phyloP scores from a whole-genome alignment of 2,113 vertebrate species.

The Corythoichthys haematopterus region DNA sequence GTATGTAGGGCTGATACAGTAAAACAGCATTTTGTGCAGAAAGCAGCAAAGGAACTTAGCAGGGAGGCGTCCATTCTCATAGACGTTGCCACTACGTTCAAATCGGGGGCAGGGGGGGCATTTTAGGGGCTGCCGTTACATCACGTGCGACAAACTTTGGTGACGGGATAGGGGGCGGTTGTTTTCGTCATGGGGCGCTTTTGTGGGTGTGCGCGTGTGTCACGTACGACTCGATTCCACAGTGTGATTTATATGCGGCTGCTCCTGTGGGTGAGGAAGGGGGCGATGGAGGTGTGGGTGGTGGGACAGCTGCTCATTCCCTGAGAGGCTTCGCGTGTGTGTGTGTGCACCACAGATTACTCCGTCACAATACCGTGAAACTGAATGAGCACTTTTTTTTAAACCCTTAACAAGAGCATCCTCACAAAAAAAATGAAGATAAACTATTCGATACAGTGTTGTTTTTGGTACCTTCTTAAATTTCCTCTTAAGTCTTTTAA shows the following conservation, averaged over 20 bases:
- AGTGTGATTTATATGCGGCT: conserved; percentile 60
- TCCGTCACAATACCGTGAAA: conserved; percentile 53
- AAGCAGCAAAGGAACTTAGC: too few species aligned
- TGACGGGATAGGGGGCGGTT: conserved; percentile 22
- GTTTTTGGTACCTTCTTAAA: too few species aligned
- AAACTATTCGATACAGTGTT: too few species aligned
- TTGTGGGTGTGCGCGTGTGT: conserved; percentile 15
- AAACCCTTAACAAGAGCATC: too few species aligned
- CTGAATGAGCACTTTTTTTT: conserved; percentile 63
- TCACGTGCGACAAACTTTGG: conserved; percentile 36
- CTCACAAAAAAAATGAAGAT: too few species aligned
- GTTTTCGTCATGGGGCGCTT: background rate
- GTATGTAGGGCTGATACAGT: too few species aligned
- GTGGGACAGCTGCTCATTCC: conserved; percentile 61
- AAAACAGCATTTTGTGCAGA: too few species aligned
- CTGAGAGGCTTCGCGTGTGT: conserved; percentile 32
- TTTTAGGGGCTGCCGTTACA: conserved; percentile 22
- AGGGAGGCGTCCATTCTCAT: too few species aligned
- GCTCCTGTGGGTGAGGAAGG: conserved; percentile 55
- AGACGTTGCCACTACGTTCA: too few species aligned
- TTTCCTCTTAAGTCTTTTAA: too few species aligned
- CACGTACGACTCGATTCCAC: conserved; percentile 41
- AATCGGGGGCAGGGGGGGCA: background rate
- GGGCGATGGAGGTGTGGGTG: conserved; percentile 25
- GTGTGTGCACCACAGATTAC: conserved; percentile 45